These are phyloP conservation scores for Procambarus clarkii DNA, from an alignment of 1,140 invertebrate genomes.

Conservation along the genomic window DNA sequence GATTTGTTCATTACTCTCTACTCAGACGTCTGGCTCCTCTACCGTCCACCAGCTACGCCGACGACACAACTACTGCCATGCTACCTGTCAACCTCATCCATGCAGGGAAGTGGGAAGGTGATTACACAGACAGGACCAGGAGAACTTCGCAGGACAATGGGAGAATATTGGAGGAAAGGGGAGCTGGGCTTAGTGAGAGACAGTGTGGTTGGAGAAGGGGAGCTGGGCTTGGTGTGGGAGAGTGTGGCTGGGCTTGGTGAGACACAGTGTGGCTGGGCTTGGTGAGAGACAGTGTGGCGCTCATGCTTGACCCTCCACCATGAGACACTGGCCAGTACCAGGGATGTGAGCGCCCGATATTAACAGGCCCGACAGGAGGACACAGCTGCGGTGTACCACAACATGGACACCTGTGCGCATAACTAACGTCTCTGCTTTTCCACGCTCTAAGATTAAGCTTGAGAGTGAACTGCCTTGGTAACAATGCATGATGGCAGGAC, in stretches of 20 bases:
- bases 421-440: not conserved
- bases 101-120: slow-evolving; percentile 43
- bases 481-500: not conserved
- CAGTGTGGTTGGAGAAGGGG: not conserved
- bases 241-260: not conserved
- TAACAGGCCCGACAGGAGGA: not conserved
- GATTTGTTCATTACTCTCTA: not conserved
- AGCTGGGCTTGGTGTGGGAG: slow-evolving; percentile 1
- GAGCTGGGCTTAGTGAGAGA: slow-evolving; percentile 5
- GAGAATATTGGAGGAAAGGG: not conserved
- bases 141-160: not conserved
- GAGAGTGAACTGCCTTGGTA: not conserved
- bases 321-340: not conserved
- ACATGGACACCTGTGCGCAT: not conserved
- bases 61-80: not conserved
- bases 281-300: slow-evolving; percentile 5
- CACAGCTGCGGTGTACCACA: not conserved
- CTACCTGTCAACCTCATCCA: not conserved
- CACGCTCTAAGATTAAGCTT: not conserved
- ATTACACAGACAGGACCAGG: slow-evolving; percentile 50
- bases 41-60: not conserved
- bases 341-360: not conserved
- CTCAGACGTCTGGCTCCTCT: not conserved
- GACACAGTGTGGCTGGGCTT: no score
- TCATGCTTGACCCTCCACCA: not conserved